Conservation (phyloP, 2,888 invertebrate species). For the Tyria jacobaeae region DNA sequence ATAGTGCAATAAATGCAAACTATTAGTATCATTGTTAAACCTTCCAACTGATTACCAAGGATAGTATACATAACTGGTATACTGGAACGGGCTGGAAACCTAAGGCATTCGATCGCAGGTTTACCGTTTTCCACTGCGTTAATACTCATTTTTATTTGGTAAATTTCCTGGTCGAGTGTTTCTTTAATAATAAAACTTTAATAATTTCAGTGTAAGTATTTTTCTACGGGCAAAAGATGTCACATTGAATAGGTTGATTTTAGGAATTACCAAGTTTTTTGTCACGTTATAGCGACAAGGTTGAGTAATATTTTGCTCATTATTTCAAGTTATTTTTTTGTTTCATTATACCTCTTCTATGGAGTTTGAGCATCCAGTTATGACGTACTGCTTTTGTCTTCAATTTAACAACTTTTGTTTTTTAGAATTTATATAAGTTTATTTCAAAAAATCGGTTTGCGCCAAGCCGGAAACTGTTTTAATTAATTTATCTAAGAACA, state of each 20-base stretch:
- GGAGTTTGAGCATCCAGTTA: too few species aligned
- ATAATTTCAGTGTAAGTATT: too few species aligned
- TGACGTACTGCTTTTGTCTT: too few species aligned
- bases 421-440: constrained; percentile 15
- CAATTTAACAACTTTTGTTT: constrained; percentile 3
- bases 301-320: constrained; percentile 5
- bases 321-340: background rate
- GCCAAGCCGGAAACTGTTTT: constrained; percentile 53
- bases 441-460: constrained; percentile 21
- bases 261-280: constrained; percentile 27
- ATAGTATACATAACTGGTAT: background rate
- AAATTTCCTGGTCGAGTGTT: background rate
- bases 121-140: background rate
- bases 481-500: constrained; percentile 54
- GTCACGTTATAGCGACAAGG: constrained; percentile 17
- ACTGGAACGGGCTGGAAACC: background rate
- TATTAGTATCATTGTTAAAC: background rate
- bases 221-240: constrained; percentile 18
- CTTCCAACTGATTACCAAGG: background rate
- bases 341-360: background rate
- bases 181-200: background rate
- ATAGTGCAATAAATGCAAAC: too few species aligned
- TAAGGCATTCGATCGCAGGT: background rate
- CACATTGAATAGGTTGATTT: constrained; percentile 27
- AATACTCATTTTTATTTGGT: background rate